Base-by-base conservation (phyloP, 2,797 vertebrate genomes). In the Sebastes alutus region DNA sequence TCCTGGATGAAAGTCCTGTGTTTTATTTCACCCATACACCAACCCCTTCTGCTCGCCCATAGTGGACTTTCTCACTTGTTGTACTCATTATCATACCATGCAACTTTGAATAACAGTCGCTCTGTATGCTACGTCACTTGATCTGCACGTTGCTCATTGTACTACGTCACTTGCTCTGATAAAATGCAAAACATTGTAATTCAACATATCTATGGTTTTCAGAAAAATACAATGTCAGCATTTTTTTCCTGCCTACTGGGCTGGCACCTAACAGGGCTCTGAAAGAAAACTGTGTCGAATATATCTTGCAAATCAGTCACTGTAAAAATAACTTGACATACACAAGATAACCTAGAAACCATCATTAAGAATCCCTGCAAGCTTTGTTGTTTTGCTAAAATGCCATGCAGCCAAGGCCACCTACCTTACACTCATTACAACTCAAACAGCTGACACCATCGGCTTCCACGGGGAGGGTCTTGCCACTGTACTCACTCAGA, bases 381-480 rank as follows among this genome's bases (percentile, higher is more conserved):
- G 33, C 38, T 74, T 63, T 38, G 16, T 59, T 72, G 60, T 76
- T 82, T 75, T 56, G 30, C 77, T 64, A 52, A 83, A 77, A 82
- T 71, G 84, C 81, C 76, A 87, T 88, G 82, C 88, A 89, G 73
- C 62, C 71, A 79, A 85, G 80, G 70, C 66, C 61, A 86, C 78
- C 81, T 84, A 85, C 73, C 76, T 87, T 66, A 35, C 1, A 20
- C 23, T 81, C n/a, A 77, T 60, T 64, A 70, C 42, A 78, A 76
- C 29, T 49, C 52, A 73, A 83, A 78, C 46, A 70, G 56, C 73
- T 80, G 66, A 83, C 62, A 73, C 67, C 56, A 49, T 78, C 14
- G 29, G 27, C 67, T 73, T 82, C 76, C 78, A 72, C 33, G 5
- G 49, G 61, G n/a, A 81, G 20, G 72, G 22, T 65, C 46, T 78